These are phyloP conservation scores for Phalanger gymnotis DNA, from an alignment of 2,797 vertebrate species.

Conservation along the genomic window DNA sequence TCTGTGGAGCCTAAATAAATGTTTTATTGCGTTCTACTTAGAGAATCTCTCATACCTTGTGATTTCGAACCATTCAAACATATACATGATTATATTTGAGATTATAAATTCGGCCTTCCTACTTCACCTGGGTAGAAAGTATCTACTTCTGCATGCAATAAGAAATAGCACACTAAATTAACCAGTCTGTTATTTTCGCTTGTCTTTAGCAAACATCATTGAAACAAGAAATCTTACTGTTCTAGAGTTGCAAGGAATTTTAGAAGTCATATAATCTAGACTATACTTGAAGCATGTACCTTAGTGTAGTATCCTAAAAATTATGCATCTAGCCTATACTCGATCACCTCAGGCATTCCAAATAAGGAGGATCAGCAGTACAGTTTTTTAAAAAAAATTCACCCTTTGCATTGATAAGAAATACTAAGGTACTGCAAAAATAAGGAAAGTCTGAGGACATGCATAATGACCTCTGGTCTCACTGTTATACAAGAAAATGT, in stretches of 20 bases:
- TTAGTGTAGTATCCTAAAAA: not conserved
- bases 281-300: not conserved
- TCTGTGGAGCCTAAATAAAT: too few species aligned
- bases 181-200: not conserved
- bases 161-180: conserved; percentile 48
- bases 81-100: too few species aligned
- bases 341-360: not conserved
- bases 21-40: too few species aligned
- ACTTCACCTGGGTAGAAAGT: conserved; percentile 38
- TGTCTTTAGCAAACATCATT: conserved; percentile 17
- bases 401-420: not conserved
- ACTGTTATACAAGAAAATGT: not conserved
- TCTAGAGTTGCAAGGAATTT: not conserved
- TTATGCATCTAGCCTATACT: not conserved
- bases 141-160: conserved; percentile 28
- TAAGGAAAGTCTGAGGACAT: not conserved
- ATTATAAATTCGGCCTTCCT: too few species aligned
- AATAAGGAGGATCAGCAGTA: not conserved
- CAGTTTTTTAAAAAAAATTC: not conserved
- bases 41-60: too few species aligned
- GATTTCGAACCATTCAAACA: too few species aligned
- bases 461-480: not conserved
- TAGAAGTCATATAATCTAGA: not conserved
- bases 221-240: not conserved
- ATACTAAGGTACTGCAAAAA: not conserved